Evolutionary conservation across 2,888 invertebrate genomes (phyloP).

Genomic region (Hydriomena furcata): DNA sequence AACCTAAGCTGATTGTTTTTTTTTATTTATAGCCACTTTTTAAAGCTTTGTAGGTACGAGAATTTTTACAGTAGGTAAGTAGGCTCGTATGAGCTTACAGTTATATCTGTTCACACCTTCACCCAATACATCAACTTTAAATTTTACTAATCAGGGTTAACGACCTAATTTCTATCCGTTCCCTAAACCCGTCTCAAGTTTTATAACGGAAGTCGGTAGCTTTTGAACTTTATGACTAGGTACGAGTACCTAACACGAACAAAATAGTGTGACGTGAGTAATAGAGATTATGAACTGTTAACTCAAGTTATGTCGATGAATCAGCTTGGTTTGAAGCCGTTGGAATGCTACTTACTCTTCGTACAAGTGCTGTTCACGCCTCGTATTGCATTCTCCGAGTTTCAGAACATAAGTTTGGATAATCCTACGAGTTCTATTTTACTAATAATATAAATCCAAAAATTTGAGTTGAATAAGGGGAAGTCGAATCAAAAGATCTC

Average conservation of each 20-base stretch:
- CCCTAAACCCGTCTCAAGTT: constrained; percentile 44
- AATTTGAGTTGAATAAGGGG: no score
- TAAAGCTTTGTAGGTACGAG: no score
- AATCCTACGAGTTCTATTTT: no score
- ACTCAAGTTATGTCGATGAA: constrained; percentile 43
- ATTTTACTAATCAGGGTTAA: constrained; percentile 43
- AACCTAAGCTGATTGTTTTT: no score
- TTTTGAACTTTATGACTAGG: constrained; percentile 26
- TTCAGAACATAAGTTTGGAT: background rate
- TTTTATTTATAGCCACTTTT: no score
- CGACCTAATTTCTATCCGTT: constrained; percentile 43
- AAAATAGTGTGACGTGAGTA: constrained; percentile 23
- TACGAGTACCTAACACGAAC: constrained; percentile 21
- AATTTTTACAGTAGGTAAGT: no score
- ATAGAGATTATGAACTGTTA: constrained; percentile 42
- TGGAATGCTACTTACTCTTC: constrained; percentile 44
- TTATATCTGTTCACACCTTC: no score
- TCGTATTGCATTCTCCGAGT: constrained; percentile 2
- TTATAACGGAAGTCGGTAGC: constrained; percentile 45
- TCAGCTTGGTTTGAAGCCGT: constrained; percentile 53
- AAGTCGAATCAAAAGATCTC: no score
- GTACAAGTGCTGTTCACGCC: constrained; percentile 19
- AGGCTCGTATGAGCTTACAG: no score
- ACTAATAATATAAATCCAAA: no score
- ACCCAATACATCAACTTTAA: no score